Percentiles rank a stretch among this genome's conserved stretches.
Conservation (phyloP, 1,140 invertebrate species). For the Bombus picipes region DNA sequence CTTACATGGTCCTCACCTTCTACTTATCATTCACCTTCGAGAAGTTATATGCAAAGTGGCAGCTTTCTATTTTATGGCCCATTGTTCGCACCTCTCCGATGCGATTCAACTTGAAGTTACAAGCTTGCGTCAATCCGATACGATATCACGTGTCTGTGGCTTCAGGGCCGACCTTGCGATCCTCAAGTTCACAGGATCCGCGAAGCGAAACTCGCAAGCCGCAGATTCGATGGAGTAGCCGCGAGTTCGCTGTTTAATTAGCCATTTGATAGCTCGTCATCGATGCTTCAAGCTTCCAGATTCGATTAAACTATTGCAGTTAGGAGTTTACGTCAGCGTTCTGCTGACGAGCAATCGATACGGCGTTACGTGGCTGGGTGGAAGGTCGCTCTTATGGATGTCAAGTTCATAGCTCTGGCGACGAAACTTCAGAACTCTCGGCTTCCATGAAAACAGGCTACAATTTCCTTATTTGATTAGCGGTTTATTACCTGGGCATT, state of each 20-base stretch:
- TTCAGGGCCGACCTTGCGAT: neutral
- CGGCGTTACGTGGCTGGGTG: neutral
- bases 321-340: neutral
- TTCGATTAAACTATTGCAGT: neutral
- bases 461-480: neutral
- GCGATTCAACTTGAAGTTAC: neutral
- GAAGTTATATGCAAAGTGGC: too few species aligned
- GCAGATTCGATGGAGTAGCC: neutral
- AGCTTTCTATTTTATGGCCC: neutral
- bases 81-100: neutral
- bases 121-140: neutral
- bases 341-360: neutral
- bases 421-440: neutral
- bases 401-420: neutral
- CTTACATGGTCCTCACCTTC: neutral
- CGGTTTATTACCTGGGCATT: neutral
- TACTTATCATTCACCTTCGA: neutral
- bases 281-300: neutral
- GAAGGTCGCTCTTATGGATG: neutral
- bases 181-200: conserved; percentile 43
- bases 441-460: neutral
- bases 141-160: neutral
- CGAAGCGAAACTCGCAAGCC: neutral
- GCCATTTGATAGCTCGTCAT: neutral
- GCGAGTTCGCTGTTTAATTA: neutral